Evolutionary conservation across 2,888 invertebrate genomes (phyloP).

Genomic region (Strigamia transsilvanica): DNA sequence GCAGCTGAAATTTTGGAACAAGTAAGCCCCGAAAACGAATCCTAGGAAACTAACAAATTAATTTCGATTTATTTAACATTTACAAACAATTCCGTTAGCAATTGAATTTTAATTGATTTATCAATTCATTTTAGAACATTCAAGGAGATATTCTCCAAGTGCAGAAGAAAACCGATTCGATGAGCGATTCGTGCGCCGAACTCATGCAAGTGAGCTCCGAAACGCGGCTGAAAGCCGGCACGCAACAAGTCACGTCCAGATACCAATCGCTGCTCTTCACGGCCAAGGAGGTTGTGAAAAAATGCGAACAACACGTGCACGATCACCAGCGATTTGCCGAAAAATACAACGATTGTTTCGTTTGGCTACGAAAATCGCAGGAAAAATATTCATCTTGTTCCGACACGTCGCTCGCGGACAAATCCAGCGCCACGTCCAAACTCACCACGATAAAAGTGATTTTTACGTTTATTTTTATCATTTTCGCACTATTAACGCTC

Average conservation of each 20-base stretch:
- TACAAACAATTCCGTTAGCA: too few relatives aligned
- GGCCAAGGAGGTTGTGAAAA: slow-evolving; percentile 88
- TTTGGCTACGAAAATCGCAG: slow-evolving; percentile 81
- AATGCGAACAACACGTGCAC: slow-evolving; percentile 85
- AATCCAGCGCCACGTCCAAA: slow-evolving; percentile 26
- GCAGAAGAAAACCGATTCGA: slow-evolving; percentile 72
- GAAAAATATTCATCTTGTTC: slow-evolving; percentile 60
- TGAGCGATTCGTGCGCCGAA: slow-evolving; percentile 85
- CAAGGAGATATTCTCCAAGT: slow-evolving; percentile 62
- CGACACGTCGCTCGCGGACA: slow-evolving; percentile 24
- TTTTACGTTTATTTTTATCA: too few relatives aligned
- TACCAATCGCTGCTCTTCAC: slow-evolving; percentile 90
- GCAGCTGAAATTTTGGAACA: slow-evolving; percentile 54
- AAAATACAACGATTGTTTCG: slow-evolving; percentile 82
- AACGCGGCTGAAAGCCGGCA: slow-evolving; percentile 83
- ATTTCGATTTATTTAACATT: too few relatives aligned
- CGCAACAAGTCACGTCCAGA: slow-evolving; percentile 87
- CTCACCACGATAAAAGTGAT: slow-evolving; percentile 20
- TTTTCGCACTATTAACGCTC: too few relatives aligned
- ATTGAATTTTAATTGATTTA: background rate
- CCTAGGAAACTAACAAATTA: background rate
- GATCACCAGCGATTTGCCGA: slow-evolving; percentile 83
- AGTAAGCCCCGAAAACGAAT: slow-evolving; percentile 42
- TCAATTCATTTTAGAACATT: slow-evolving; percentile 74
- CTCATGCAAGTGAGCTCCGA: slow-evolving; percentile 83